Percentiles rank a stretch among this genome's conserved stretches.
phyloP scores from a whole-genome alignment of 2,888 invertebrate genomes.

The Drosophila ezoana region DNA sequence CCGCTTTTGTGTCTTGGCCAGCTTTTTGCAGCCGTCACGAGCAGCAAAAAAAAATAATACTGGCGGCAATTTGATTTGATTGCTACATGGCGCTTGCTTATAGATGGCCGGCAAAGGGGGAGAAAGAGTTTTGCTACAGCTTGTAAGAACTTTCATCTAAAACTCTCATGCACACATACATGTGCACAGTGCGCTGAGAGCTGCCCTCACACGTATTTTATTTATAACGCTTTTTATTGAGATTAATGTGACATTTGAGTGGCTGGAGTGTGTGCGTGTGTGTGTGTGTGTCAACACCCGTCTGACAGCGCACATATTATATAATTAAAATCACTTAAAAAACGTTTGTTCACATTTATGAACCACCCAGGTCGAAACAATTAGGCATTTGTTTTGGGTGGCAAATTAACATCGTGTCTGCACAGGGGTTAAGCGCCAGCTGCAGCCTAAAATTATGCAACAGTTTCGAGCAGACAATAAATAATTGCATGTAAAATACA shows the following conservation, averaged over 20 bases:
- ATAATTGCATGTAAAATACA: conserved; percentile 4
- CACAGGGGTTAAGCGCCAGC: conserved; percentile 34
- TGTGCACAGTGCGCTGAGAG: not conserved
- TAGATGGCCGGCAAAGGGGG: not conserved
- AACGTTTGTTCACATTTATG: conserved; percentile 38
- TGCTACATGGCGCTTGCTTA: conserved; percentile 48
- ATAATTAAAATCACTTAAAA: conserved; percentile 69
- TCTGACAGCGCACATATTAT: conserved; percentile 46
- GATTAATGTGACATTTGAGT: conserved; percentile 70
- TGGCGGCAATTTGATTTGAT: conserved; percentile 59
- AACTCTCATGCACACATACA: conserved; percentile 3
- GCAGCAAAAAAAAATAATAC: conserved; percentile 13
- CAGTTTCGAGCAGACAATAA: conserved; percentile 16
- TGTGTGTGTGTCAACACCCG: conserved; percentile 13
- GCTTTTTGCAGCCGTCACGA: conserved; percentile 43
- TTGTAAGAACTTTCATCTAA: conserved; percentile 14
- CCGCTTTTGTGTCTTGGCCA: conserved; percentile 27
- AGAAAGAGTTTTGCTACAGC: not conserved
- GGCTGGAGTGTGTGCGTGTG: conserved; percentile 9
- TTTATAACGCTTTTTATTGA: conserved; percentile 65
- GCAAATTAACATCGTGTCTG: not conserved
- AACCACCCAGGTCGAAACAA: conserved; percentile 7
- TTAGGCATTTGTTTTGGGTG: conserved; percentile 10
- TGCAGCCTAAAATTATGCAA: conserved; percentile 62
- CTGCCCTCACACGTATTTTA: conserved; percentile 29